Evolutionary conservation across 2,113 vertebrate genomes (phyloP), one percentile per base, ranked within the genome.

Genomic region (Regulus satrapa): DNA sequence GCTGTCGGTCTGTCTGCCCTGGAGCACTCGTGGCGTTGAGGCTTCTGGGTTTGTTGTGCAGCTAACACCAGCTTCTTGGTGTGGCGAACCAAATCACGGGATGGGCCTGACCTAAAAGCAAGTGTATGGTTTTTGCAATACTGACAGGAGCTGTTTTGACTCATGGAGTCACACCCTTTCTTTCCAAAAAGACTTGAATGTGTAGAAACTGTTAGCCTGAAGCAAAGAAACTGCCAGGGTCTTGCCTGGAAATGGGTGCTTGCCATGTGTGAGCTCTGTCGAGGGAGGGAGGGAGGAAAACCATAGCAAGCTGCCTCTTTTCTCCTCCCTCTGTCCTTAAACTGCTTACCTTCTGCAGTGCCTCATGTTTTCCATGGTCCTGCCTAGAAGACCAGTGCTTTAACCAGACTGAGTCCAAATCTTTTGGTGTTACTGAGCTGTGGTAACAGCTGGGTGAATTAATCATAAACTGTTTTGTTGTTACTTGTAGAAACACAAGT

Each of bases 371-470:
- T 96, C 89, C 75, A 26, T 58, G 31, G 54, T 36, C 23, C 75
- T 92, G 48, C 59, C 69, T 34, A 45, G 66, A 76, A 58, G 38
- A 76, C 18, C 62, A 67, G 34, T 0, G 5, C 66, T 74, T 46
- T 76, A 80, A 40, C 0, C 3, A 54, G 52, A 38, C 43, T 24
- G 51, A 67, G n/a, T 80, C 82, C 68, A 66, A 73, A 58, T 84
- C 3, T 0, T 81, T 90, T 84, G 89, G 61, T 2, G 2, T 75
- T 75, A 34, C 56, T 94, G 81, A 95, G 75, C 81, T 75, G 38
- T 59, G 68, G 89, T 73, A 95, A 24, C 95, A 94, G 87, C 94
- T 96, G 93, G 24, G 69, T 85, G 54, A 78, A 87, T 95, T 96
- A 80, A 82, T 92, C 84, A 72, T 73, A 29, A 92, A 68, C 48